Evolutionary conservation across 2,797 vertebrate species (phyloP).

Genomic region (Pelobates cultripes): DNA sequence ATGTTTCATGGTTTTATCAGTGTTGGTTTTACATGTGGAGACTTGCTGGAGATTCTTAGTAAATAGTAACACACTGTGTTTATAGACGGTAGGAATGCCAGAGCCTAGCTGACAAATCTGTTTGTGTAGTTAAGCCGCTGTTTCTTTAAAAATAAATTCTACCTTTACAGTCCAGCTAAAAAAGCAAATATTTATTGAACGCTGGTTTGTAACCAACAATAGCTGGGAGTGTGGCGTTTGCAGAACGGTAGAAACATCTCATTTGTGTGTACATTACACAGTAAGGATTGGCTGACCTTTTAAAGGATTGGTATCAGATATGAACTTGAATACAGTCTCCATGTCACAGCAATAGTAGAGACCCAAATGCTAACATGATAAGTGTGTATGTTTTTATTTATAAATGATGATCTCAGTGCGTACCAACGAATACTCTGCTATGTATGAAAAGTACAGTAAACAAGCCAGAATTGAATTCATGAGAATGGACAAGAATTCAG

Average conservation of each 20-base stretch:
- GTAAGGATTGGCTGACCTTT: constrained; percentile 8
- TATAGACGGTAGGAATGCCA: constrained; percentile 57
- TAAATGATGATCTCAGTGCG: too few relatives aligned
- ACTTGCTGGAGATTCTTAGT: constrained; percentile 66
- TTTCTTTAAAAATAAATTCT: constrained; percentile 22
- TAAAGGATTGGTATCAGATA: neutral
- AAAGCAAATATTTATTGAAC: constrained; percentile 54
- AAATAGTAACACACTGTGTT: constrained; percentile 72
- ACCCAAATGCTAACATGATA: too few relatives aligned
- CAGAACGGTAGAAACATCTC: constrained; percentile 14
- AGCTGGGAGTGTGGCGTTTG: neutral
- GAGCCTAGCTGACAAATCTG: constrained; percentile 26
- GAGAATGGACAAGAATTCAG: too few relatives aligned
- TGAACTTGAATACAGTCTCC: too few relatives aligned
- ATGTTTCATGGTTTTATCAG: neutral
- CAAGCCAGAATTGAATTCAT: too few relatives aligned
- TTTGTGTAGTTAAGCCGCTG: constrained; percentile 47
- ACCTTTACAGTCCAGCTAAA: constrained; percentile 46
- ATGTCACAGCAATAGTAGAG: too few relatives aligned
- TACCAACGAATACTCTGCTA: too few relatives aligned
- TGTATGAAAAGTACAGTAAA: too few relatives aligned
- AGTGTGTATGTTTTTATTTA: too few relatives aligned
- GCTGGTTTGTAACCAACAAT: constrained; percentile 53
- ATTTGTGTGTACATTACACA: constrained; percentile 18
- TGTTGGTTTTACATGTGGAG: constrained; percentile 67